Evolutionary conservation across 2,797 vertebrate species (phyloP).

Genomic region (Gallinago nigripennis): DNA sequence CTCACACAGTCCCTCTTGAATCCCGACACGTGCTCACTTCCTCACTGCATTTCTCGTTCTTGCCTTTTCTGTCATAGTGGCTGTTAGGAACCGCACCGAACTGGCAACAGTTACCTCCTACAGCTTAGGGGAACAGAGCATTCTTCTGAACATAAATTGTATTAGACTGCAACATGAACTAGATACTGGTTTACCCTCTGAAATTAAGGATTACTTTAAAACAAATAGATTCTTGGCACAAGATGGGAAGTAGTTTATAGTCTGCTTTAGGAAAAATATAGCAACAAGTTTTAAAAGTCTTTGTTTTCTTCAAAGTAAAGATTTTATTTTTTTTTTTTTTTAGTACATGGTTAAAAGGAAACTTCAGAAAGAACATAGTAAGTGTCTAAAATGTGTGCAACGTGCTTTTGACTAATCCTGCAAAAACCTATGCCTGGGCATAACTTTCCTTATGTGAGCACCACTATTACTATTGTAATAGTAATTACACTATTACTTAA

Average conservation of each 20-base stretch:
- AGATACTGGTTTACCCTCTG: background rate
- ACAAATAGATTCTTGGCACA: background rate
- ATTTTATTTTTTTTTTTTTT: background rate
- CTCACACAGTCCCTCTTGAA: background rate
- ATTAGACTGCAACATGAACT: background rate
- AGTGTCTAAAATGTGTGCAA: background rate
- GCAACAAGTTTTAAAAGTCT: background rate
- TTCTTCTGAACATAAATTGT: background rate
- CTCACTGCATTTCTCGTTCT: constrained; percentile 23
- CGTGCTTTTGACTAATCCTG: background rate
- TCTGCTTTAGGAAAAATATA: background rate
- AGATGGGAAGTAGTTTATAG: background rate
- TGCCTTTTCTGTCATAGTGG: constrained; percentile 28
- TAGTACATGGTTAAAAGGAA: background rate
- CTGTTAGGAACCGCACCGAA: constrained; percentile 1
- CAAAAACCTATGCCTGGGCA: background rate
- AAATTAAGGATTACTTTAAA: background rate
- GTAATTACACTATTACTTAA: too few species aligned
- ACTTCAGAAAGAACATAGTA: background rate
- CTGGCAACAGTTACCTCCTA: background rate
- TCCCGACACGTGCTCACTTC: background rate
- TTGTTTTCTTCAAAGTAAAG: background rate
- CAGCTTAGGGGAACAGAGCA: background rate
- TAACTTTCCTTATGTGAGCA: background rate
- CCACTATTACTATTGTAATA: background rate